These are phyloP conservation scores for Linnaemya vulpina DNA, from an alignment of 2,888 invertebrate species.

Conservation along the genomic window DNA sequence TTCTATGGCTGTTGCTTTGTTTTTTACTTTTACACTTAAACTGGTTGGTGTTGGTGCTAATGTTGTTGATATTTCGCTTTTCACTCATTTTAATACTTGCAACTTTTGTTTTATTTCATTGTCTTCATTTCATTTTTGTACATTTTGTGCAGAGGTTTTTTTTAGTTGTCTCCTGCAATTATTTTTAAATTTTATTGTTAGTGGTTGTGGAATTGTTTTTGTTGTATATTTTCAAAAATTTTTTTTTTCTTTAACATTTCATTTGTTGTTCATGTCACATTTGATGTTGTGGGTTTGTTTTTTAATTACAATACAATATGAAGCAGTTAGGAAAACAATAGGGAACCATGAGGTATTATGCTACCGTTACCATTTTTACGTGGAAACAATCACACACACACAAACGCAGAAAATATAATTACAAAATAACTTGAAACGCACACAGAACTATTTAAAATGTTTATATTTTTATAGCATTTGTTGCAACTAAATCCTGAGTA, in stretches of 20 bases:
- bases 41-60: constrained; percentile 63
- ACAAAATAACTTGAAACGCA: constrained; percentile 48
- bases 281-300: constrained; percentile 59
- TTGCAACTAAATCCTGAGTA: background rate
- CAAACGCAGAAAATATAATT: background rate
- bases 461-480: constrained; percentile 49
- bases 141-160: constrained; percentile 42
- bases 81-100: constrained; percentile 71
- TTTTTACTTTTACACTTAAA: constrained; percentile 48
- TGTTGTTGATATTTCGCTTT: constrained; percentile 70
- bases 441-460: constrained; percentile 54
- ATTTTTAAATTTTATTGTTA: constrained; percentile 74
- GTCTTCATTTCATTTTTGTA: constrained; percentile 55
- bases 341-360: constrained; percentile 24
- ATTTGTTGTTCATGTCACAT: constrained; percentile 61
- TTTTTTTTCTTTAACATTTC: background rate
- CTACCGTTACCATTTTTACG: constrained; percentile 24
- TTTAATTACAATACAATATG: constrained; percentile 67
- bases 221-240: constrained; percentile 28
- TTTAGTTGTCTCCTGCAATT: constrained; percentile 74
- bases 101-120: constrained; percentile 65
- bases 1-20: constrained; percentile 54
- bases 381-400: background rate
- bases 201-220: constrained; percentile 44
- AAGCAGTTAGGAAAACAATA: constrained; percentile 31